Base-by-base conservation (phyloP, 2,113 vertebrate species). In the Electrona antarctica region DNA sequence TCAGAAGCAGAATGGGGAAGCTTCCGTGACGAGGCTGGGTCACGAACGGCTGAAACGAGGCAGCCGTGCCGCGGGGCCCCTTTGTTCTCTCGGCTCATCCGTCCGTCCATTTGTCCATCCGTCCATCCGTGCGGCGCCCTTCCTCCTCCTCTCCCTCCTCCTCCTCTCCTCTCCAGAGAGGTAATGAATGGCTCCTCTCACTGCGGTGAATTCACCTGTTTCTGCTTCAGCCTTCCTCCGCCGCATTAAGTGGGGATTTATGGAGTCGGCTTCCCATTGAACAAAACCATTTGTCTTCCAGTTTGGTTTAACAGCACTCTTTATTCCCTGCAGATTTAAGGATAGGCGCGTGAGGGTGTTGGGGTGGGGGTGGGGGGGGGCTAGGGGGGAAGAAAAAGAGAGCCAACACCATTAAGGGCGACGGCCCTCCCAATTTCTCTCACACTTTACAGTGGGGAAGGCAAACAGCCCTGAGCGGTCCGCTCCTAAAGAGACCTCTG, bases 251-350 rank as follows among this genome's bases (percentile, higher is more conserved):
- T 80, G 82, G 85, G 88, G 87, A 92, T 91, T 92, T 91, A 91
- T 91, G 86, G 85, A 87, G 84, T 79, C 64, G 68, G 83, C 86
- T 87, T 90, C 82, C 84, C 86, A 88, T 90, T 87, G 86, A 90
- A 91, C 88, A 84, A 90, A 92, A 92, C 88, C 88, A 91, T 92
- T 91, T 91, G 85, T 93, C 90, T 90, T 89, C 88, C 83, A 88
- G 90, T 92, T 91, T 90, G 89, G 89, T 91, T 89, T 89, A 90
- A 89, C 84, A 84, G 86, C 85, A 78, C 82, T 84, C 86, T 90
- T 88, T 90, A 90, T 90, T 90, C 90, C 90, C 89, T 49, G 80
- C 84, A 91, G 90, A 90, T 89, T 92, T 90, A 89, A 82, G 87
- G 84, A 88, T 83, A 81, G 84, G 33, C 33, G 33, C 33, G 33